Evolutionary conservation across 2,888 invertebrate species (phyloP), one percentile per base, ranked within the genome.

Genomic region (Scaptomyza polygonia): DNA sequence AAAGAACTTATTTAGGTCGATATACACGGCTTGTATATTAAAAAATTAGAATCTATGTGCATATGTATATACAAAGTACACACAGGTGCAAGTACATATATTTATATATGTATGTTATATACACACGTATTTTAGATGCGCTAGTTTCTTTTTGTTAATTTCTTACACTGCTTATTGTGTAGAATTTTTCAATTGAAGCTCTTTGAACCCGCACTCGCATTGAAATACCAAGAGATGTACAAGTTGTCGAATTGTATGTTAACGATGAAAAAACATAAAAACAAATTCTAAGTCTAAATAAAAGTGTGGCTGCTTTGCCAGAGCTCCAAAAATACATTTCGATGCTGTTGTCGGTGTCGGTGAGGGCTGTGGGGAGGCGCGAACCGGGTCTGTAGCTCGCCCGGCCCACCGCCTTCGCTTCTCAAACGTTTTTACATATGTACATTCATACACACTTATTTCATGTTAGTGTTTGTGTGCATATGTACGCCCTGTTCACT

Each of bases 301-400:
- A 77, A 82, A 86, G 68, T 86, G 74, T 84, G 72, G 77, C 84
- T 72, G 80, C 80, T 76, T 74, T 67, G 74, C 86, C 77, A 83
- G 62, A 82, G 80, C 74, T 86, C 86, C 86, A 82, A 86, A 82
- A 82, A 82, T 82, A 82, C 74, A 82, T 82, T 80, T 83, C 63
- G 67, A 64, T 67, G 67, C 68, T 72, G 78, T 58, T 3, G 39
- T 68, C 67, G 65, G 59, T 48, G 72, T 68, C 67, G 65, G 59
- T 48, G 72, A 67, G 71, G 69, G 77, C 66, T 56, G 67, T 36
- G 43, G 14, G 61, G 79, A 69, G 42, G 40, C 48, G 56, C 67
- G 66, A 64, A 63, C 70, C 79, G 72, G 80, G 76, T 76, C 61
- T 64, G 66, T 48, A 57, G 34, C 32, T 18, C 18, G 54, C 45